Conservation (phyloP, 2,797 vertebrate species). For the Dendrocincla tyrannina region DNA sequence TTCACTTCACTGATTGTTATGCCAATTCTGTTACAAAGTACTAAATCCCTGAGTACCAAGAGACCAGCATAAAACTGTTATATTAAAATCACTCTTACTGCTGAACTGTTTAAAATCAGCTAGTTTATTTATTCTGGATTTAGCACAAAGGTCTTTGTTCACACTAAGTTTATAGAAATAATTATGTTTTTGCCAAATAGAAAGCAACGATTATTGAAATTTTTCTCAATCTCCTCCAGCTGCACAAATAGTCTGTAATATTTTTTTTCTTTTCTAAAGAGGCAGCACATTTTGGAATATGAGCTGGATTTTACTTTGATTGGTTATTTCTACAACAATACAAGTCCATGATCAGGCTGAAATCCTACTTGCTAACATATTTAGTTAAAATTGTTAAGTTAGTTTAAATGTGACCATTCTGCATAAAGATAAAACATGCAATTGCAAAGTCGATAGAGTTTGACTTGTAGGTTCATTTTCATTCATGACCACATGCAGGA, state of each 20-base stretch:
- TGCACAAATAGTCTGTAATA: not conserved
- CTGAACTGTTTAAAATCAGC: not conserved
- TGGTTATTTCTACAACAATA: not conserved
- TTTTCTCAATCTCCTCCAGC: not conserved
- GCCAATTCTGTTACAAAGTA: constrained; percentile 7
- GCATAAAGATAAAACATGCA: not conserved
- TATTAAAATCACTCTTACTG: not conserved
- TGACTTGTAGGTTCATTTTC: not conserved
- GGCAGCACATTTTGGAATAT: not conserved
- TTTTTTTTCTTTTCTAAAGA: not conserved
- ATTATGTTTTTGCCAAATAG: not conserved
- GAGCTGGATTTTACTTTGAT: not conserved
- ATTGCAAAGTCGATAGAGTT: not conserved
- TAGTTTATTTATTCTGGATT: constrained; percentile 19
- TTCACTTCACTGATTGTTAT: constrained; percentile 12
- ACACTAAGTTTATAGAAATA: not conserved
- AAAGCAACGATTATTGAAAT: not conserved
- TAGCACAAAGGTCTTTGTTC: not conserved
- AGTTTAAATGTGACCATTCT: not conserved
- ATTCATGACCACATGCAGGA: not conserved
- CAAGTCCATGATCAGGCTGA: not conserved
- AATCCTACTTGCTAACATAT: not conserved
- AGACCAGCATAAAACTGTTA: not conserved
- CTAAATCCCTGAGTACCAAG: not conserved
- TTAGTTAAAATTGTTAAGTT: not conserved